A percentile compares a stretch with the other conserved stretches of the same genome.
Conservation (phyloP, 2,113 vertebrate genomes). For the Chamaetylas fuelleborni region DNA sequence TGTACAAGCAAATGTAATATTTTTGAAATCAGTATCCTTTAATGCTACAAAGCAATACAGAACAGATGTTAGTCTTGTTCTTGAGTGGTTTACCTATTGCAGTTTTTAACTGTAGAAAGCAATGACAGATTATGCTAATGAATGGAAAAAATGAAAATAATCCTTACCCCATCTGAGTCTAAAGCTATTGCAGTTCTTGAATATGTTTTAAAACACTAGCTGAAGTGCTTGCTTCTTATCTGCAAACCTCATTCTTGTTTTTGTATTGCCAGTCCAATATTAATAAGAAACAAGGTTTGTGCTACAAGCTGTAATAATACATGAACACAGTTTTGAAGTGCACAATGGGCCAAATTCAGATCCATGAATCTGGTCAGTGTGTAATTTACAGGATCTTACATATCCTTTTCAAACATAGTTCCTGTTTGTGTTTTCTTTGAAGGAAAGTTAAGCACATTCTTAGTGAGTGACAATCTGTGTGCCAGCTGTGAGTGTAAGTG, state of each 20-base stretch:
- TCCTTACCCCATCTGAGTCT: background rate
- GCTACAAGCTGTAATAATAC: background rate
- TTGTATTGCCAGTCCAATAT: background rate
- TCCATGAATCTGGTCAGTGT: background rate
- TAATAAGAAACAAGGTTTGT: background rate
- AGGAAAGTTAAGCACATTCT: background rate
- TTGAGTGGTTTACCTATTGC: background rate
- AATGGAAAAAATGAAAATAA: background rate
- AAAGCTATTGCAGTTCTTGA: background rate
- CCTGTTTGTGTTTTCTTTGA: no score
- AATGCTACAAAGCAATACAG: background rate
- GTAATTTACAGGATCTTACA: background rate
- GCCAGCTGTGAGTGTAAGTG: background rate
- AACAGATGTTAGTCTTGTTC: background rate
- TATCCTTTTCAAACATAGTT: background rate
- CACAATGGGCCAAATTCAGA: background rate
- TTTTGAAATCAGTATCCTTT: background rate
- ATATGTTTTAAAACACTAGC: background rate
- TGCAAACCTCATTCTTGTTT: background rate
- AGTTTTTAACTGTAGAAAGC: background rate
- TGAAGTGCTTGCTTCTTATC: background rate
- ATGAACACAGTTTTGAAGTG: background rate
- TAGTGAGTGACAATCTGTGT: background rate
- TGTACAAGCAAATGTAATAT: background rate
- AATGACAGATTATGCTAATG: background rate